Conservation (phyloP, 2,888 invertebrate genomes). For the Phalera bucephala region DNA sequence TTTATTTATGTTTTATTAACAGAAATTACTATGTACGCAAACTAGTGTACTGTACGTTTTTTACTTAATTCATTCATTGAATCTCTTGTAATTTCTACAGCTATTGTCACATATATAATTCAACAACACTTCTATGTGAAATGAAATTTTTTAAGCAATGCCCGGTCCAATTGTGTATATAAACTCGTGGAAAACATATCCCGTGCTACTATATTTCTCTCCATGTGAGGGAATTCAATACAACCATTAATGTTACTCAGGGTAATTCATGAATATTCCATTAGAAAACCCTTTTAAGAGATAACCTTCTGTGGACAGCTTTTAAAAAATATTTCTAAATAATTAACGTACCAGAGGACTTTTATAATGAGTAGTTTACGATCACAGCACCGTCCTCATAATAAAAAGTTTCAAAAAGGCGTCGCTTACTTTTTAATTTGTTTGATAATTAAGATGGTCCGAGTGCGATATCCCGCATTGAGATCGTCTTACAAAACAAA, state of each 20-base stretch:
- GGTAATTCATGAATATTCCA: slow-evolving; percentile 70
- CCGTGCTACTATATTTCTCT: slow-evolving; percentile 45
- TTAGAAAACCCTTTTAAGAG: slow-evolving; percentile 64
- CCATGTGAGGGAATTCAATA: slow-evolving; percentile 64
- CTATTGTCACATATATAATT: slow-evolving; percentile 13
- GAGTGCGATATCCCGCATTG: slow-evolving; percentile 39
- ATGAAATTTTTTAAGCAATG: slow-evolving; percentile 33
- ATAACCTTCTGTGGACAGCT: slow-evolving; percentile 45
- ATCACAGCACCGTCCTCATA: no score
- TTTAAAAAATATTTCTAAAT: slow-evolving; percentile 52
- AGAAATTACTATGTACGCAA: no score
- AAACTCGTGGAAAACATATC: slow-evolving; percentile 43
- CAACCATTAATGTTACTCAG: slow-evolving; percentile 64
- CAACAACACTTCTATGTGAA: slow-evolving; percentile 19
- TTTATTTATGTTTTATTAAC: no score
- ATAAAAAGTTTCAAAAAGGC: slow-evolving; percentile 18
- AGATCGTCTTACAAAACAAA: slow-evolving; percentile 48
- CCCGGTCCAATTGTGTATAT: slow-evolving; percentile 46
- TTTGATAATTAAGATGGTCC: slow-evolving; percentile 39
- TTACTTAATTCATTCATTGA: not conserved
- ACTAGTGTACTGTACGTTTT: no score
- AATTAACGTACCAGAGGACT: slow-evolving; percentile 34
- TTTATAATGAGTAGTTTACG: slow-evolving; percentile 30
- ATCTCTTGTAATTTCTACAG: no score
- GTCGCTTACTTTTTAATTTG: slow-evolving; percentile 26